phyloP scores from a whole-genome alignment of 2,797 vertebrate species.

The Champsocephalus esox region DNA sequence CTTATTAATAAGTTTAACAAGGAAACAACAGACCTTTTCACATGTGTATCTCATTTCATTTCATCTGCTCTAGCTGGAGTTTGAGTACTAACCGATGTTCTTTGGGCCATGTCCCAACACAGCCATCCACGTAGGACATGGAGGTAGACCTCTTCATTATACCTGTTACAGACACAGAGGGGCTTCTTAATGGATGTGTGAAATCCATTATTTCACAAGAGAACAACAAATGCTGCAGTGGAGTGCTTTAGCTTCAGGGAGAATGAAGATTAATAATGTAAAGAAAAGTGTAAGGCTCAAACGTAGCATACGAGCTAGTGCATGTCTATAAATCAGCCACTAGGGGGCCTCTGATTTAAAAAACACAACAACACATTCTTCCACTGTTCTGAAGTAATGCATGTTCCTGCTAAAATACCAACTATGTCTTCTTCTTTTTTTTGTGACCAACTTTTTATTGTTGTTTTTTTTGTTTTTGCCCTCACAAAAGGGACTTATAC shows the following conservation, averaged over 20 bases:
- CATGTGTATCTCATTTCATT: not conserved
- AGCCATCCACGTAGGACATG: conserved; percentile 93
- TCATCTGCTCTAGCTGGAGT: not conserved
- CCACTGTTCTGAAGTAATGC: not conserved
- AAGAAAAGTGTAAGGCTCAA: not conserved
- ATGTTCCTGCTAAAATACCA: not conserved
- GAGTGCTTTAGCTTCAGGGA: not conserved
- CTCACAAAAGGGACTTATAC: too few species aligned
- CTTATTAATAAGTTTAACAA: too few species aligned
- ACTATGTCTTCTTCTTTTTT: not conserved
- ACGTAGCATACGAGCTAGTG: not conserved
- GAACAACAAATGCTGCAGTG: not conserved
- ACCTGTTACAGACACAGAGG: conserved; percentile 75
- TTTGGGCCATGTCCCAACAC: conserved; percentile 96
- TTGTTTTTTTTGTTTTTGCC: too few species aligned
- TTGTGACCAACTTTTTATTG: too few species aligned
- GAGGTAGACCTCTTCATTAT: conserved; percentile 93
- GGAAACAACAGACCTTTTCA: conserved; percentile 6
- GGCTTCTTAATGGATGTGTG: not conserved
- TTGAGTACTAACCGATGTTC: conserved; percentile 90
- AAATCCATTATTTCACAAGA: not conserved
- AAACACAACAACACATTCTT: conserved; percentile 7
- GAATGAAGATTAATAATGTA: not conserved
- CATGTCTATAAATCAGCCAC: conserved; percentile 35
- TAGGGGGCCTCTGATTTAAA: conserved; percentile 52